Percentiles rank a stretch among this genome's conserved stretches.
Evolutionary conservation across 2,113 vertebrate genomes (phyloP).

Genomic region (Poecilia latipinna): DNA sequence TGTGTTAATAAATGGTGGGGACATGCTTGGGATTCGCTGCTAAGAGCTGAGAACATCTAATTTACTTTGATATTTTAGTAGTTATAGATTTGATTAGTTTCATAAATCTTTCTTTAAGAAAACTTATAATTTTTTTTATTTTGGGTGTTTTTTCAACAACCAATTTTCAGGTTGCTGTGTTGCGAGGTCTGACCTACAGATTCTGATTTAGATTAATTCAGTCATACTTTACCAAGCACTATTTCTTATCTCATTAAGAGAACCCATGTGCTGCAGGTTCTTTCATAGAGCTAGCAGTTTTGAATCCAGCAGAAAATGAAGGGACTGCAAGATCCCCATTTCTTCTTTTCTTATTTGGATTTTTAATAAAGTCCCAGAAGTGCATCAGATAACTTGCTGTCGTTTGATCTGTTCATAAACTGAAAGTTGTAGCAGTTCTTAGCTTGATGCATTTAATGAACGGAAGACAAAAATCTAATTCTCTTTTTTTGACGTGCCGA

Average conservation of each 20-base stretch:
- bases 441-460: not conserved
- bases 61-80: not conserved
- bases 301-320: not conserved
- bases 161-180: not conserved
- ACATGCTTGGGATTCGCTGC: not conserved
- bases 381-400: not conserved
- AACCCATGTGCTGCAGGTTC: not conserved
- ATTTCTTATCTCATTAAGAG: not conserved
- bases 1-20: conserved; percentile 3
- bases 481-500: not conserved
- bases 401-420: not conserved
- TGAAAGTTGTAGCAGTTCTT: not conserved
- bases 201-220: not conserved
- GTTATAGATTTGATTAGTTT: not conserved
- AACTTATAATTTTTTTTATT: not conserved
- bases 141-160: not conserved
- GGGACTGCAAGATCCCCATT: not conserved
- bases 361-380: not conserved
- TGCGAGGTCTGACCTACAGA: not conserved
- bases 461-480: not conserved
- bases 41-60: not conserved
- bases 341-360: not conserved
- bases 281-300: not conserved
- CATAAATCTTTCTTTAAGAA: not conserved
- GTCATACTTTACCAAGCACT: not conserved